These are phyloP conservation scores for Zeugodacus cucurbitae DNA, from an alignment of 1,140 invertebrate species.

Conservation along the genomic window DNA sequence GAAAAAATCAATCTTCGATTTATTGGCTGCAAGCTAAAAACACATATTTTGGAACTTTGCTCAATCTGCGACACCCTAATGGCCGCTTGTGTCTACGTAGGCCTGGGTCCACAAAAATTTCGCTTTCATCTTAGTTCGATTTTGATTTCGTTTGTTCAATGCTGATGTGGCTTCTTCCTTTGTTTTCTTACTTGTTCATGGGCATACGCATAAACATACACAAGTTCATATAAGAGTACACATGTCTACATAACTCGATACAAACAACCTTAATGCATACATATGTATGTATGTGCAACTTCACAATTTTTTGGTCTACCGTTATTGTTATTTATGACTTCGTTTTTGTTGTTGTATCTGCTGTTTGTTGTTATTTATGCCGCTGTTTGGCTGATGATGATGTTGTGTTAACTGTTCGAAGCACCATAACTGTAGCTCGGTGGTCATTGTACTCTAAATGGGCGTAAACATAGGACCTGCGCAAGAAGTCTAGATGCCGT, in stretches of 20 bases:
- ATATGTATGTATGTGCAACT: not conserved
- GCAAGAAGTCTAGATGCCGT: not conserved
- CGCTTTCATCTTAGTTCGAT: conserved; percentile 13
- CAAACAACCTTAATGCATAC: not conserved
- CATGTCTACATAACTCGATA: not conserved
- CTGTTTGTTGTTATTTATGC: not conserved
- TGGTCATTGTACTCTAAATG: conserved; percentile 35
- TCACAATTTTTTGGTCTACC: not conserved
- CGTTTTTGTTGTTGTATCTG: not conserved
- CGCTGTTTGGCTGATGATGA: not conserved
- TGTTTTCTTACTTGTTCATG: not conserved
- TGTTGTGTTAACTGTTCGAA: conserved; percentile 19
- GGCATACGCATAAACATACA: not conserved
- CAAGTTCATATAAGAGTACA: not conserved
- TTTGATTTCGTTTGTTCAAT: not conserved
- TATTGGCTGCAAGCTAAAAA: too few relatives aligned
- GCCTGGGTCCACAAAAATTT: not conserved
- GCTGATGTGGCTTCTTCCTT: not conserved
- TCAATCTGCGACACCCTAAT: too few relatives aligned
- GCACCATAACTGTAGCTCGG: conserved; percentile 15
- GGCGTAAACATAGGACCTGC: not conserved
- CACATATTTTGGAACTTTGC: too few relatives aligned
- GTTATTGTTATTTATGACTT: conserved; percentile 34
- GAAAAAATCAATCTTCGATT: too few relatives aligned
- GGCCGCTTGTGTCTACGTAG: too few relatives aligned